phyloP scores from a whole-genome alignment of 1,140 invertebrate genomes.

The Colletes gigas region DNA sequence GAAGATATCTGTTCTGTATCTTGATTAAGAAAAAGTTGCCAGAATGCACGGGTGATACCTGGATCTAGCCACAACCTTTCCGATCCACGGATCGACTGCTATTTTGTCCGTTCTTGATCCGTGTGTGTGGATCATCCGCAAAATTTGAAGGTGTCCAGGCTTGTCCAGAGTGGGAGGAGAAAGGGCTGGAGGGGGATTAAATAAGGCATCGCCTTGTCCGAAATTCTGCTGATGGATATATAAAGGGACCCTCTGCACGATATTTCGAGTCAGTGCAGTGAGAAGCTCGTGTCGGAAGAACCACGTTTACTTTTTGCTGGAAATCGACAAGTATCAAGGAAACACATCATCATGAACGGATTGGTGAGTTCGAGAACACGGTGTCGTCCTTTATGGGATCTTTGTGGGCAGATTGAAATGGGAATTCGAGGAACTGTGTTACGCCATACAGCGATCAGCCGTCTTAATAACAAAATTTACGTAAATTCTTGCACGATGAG shows the following conservation, averaged over 20 bases:
- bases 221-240: constrained; percentile 63
- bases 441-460: background rate
- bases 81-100: background rate
- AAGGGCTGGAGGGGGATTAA: constrained; percentile 44
- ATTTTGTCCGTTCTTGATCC: background rate
- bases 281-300: constrained; percentile 33
- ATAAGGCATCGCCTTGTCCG: constrained; percentile 55
- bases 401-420: background rate
- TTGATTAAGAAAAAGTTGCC: background rate
- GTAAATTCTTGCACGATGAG: background rate
- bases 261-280: constrained; percentile 60
- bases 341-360: constrained; percentile 41
- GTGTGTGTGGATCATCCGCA: constrained; percentile 40
- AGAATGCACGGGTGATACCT: background rate
- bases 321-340: constrained; percentile 15
- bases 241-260: constrained; percentile 56
- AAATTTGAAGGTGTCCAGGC: constrained; percentile 52
- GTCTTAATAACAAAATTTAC: no score
- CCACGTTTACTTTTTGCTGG: background rate
- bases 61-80: background rate
- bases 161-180: constrained; percentile 44
- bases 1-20: background rate
- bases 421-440: background rate
- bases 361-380: constrained; percentile 52
- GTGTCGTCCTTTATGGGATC: background rate